Evolutionary conservation across 2,797 vertebrate genomes (phyloP), one percentile per base, ranked within the genome.

Genomic region (Okamejei kenojei): DNA sequence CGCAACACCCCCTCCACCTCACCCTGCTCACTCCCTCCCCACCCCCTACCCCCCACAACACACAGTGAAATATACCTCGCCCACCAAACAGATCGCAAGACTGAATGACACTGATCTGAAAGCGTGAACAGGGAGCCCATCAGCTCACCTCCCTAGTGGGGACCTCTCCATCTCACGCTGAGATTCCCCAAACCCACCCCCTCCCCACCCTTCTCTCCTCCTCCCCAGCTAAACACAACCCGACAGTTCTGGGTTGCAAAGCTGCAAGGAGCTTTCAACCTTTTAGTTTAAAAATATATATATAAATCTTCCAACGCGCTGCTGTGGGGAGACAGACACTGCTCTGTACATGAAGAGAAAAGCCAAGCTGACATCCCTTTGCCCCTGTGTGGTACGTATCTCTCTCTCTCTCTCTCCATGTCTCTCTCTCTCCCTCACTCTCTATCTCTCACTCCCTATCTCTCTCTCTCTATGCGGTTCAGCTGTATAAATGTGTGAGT

Each of bases 371-470:
- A 97, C 97, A 96, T 97, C 97, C 94, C 97, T 98, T 96, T 98
- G 98, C 96, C 97, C 98, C 95, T 98, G 98, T 96, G 98, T 98
- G 98, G 98, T 98, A 98, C 96, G 98, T 98, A 95, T 84, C 65
- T 95, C 94, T 88, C 94, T 94, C 94, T 93, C 95, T 95, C 95
- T 94, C 93, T 93, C 86, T 84, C 94, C 93, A 95, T 94, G 94
- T 94, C 93, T 94, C 93, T 94, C 93, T 95, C 23, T 74, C 15
- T 32, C n/a, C 84, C 94, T 94, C 94, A 93, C 93, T 94, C 94
- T 96, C 95, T 94, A 95, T 95, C 95, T 95, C 95, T 94, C 93
- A 93, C 86, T 80, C 94, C 93, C 95, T 94, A 94, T 94, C 93
- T 93, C 93, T 94, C 93, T 94, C 71, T 21, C 15, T 88, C 29